Conservation (phyloP, 1,140 invertebrate genomes). For the Coenobita brevimanus region DNA sequence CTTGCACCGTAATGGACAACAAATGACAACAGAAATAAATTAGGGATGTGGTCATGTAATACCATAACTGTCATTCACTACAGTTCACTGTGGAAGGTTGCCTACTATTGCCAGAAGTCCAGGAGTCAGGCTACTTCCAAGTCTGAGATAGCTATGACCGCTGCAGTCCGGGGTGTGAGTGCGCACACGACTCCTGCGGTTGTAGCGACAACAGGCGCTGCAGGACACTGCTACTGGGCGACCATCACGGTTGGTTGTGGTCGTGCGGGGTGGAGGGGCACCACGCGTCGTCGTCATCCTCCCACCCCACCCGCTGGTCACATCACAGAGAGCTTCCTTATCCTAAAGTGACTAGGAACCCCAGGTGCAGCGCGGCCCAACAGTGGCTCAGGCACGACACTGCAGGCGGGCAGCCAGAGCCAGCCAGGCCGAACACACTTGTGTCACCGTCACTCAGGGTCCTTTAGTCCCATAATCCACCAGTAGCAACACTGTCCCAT, state of each 20-base stretch:
- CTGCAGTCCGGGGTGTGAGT: conserved; percentile 30
- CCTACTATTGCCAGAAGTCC: conserved; percentile 62
- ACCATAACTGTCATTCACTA: conserved; percentile 57
- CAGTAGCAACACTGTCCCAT: conserved; percentile 53
- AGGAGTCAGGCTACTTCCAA: conserved; percentile 52
- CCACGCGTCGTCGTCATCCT: conserved; percentile 2
- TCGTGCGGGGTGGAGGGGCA: conserved; percentile 13
- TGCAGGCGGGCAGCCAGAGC: conserved; percentile 36
- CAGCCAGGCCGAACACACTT: conserved; percentile 58
- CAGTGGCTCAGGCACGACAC: conserved; percentile 52
- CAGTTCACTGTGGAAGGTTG: conserved; percentile 57
- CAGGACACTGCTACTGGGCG: conserved; percentile 46
- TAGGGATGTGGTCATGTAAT: conserved; percentile 58
- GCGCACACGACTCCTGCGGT: conserved; percentile 31
- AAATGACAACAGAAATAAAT: conserved; percentile 67
- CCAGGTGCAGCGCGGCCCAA: conserved; percentile 61
- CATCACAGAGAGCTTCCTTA: conserved; percentile 66
- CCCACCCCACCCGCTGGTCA: conserved; percentile 52
- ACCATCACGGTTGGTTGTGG: conserved; percentile 49
- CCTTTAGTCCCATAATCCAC: conserved; percentile 56
- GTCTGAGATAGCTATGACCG: conserved; percentile 25
- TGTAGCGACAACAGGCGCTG: conserved; percentile 39
- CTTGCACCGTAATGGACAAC: conserved; percentile 64
- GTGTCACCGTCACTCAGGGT: conserved; percentile 55
- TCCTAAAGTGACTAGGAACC: conserved; percentile 64